A percentile compares a stretch with the other conserved stretches of the same genome.
Conservation (phyloP, 2,888 invertebrate genomes). For the Terebella lapidaria region DNA sequence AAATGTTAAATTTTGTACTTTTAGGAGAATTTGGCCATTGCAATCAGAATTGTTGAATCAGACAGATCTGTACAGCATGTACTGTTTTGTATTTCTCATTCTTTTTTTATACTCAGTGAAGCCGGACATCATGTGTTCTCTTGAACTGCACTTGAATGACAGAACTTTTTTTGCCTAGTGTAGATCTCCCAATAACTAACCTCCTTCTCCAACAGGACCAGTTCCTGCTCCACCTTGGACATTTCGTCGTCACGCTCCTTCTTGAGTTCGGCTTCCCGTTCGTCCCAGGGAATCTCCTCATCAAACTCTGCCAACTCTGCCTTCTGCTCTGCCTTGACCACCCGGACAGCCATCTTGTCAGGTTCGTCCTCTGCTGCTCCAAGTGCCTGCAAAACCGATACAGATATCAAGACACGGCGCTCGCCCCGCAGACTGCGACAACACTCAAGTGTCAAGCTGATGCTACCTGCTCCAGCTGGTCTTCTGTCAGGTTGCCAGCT, state of each 20-base stretch:
- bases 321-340: conserved; percentile 78
- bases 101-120: too few species aligned
- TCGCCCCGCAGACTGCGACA: background rate
- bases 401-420: too few species aligned
- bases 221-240: conserved; percentile 52
- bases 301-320: conserved; percentile 82
- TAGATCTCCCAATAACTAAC: too few species aligned
- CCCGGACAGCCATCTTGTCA: conserved; percentile 84
- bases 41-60: too few species aligned
- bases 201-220: conserved; percentile 52
- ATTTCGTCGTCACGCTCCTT: conserved; percentile 44
- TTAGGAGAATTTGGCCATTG: too few species aligned
- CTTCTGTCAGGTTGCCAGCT: conserved; percentile 26
- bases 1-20: too few species aligned
- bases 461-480: conserved; percentile 51
- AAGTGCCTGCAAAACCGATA: conserved; percentile 60
- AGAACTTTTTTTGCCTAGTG: too few species aligned
- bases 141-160: too few species aligned
- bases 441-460: too few species aligned
- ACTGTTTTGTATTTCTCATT: too few species aligned
- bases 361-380: conserved; percentile 92
- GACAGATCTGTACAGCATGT: too few species aligned
- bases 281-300: conserved; percentile 84
- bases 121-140: too few species aligned
- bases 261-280: conserved; percentile 54